These are phyloP conservation scores for Sogatella furcifera DNA, from an alignment of 1,140 invertebrate species.

Conservation along the genomic window DNA sequence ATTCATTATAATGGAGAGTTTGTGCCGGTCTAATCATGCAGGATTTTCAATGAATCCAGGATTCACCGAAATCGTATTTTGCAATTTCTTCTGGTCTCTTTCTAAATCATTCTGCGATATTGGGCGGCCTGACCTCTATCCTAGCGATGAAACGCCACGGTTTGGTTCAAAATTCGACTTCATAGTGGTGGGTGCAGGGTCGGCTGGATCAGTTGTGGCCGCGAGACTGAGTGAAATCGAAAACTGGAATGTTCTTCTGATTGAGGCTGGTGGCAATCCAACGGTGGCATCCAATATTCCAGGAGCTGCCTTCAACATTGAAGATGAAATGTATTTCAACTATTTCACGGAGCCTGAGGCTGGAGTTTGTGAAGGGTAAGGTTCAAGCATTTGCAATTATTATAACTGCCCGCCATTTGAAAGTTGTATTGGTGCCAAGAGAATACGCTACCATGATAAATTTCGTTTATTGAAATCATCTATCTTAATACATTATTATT, in stretches of 20 bases:
- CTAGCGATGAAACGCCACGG: neutral
- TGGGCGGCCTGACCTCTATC: neutral
- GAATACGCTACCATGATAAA: too few species aligned
- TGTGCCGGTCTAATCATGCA: too few species aligned
- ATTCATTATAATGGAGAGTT: too few species aligned
- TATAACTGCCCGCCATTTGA: too few species aligned
- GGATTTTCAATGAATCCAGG: too few species aligned
- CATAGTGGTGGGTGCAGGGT: slow-evolving; percentile 38
- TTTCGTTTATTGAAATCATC: too few species aligned
- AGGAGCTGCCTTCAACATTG: slow-evolving; percentile 27
- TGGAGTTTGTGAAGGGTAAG: neutral
- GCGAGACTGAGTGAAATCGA: slow-evolving; percentile 29
- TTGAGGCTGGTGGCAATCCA: slow-evolving; percentile 42
- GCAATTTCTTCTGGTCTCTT: too few species aligned
- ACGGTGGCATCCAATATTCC: slow-evolving; percentile 30
- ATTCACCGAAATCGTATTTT: too few species aligned
- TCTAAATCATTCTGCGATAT: neutral
- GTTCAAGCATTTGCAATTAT: too few species aligned
- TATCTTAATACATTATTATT: too few species aligned
- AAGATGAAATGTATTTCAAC: neutral
- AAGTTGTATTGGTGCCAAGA: too few species aligned
- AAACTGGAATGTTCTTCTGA: slow-evolving; percentile 29
- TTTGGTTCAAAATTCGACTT: slow-evolving; percentile 18
- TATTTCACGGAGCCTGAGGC: neutral
- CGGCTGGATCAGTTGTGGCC: slow-evolving; percentile 40